phyloP scores from a whole-genome alignment of 2,797 vertebrate species.

The Lepilemur ruficaudatus region DNA sequence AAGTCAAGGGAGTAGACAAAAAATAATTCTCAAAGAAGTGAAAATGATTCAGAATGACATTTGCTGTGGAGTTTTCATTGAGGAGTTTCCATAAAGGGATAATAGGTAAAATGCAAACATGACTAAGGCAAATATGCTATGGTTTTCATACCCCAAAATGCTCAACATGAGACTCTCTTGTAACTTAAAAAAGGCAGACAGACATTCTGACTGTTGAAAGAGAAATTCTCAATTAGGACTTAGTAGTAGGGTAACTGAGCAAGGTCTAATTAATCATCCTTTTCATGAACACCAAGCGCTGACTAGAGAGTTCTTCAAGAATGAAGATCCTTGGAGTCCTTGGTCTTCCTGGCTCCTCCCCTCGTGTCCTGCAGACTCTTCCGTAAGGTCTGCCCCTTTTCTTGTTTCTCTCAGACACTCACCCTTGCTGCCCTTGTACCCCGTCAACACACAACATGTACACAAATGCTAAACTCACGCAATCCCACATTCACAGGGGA shows the following conservation, averaged over 20 bases:
- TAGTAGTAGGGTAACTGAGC: background rate
- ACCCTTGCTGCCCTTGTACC: background rate
- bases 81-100: background rate
- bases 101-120: background rate
- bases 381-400: background rate
- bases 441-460: background rate
- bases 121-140: background rate
- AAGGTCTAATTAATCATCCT: background rate
- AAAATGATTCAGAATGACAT: background rate
- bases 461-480: background rate
- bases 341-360: background rate
- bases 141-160: background rate
- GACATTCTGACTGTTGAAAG: background rate
- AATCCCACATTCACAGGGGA: background rate
- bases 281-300: background rate
- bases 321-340: background rate
- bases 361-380: rapidly evolving
- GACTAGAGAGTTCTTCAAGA: background rate
- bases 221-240: background rate
- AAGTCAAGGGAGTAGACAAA: background rate
- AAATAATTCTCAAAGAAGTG: background rate
- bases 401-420: background rate
- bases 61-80: background rate
- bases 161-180: background rate
- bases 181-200: background rate